Base-by-base conservation (phyloP, 2,113 vertebrate species). In the Zapus hudsonius region DNA sequence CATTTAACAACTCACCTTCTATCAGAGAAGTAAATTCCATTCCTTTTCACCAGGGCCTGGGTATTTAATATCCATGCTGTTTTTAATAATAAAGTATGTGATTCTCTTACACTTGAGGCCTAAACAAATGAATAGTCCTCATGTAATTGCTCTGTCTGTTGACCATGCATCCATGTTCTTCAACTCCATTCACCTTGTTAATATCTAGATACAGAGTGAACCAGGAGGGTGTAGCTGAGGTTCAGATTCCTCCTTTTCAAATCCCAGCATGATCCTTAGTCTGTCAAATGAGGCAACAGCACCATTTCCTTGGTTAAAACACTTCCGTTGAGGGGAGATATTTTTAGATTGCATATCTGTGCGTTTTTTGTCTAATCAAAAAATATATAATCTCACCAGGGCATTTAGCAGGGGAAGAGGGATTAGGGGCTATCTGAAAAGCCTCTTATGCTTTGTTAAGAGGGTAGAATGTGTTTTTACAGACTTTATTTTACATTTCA, bases 301-400 rank as follows among this genome's bases (percentile, higher is more conserved):
- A 96, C 98, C 97, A 97, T 97, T 98, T 97, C 97, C 95, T 95
- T 97, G 97, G 92, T 90, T 97, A 97, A 97, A 98, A 97, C 97
- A 96, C 95, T 93, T 98, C 97, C 95, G 91, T 90, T 72, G 97
- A 97, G 96, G 94, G 59, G 93, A 96, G 96, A 27, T 96, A 97
- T 96, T 98, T 98, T 98, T 97, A 97, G 94, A 95, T 93, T 96
- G 89, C 97, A 79, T 96, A 27, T 96, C 89, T 96, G 89, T 96
- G 76, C 97, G 76, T 83, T 95, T 97, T 94, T 97, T 95, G 76
- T 96, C 96, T 98, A 97, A 98, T 98, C 96, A 97, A 97, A 97
- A 93, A 97, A 96, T 52, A 52, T 52, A 52, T 52, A 97, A 97
- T 97, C 97, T 97, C 96, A 97, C 97, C 93, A 94, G 97, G 97